Evolutionary conservation across 2,113 vertebrate genomes (phyloP).

Genomic region (Candoia aspera): DNA sequence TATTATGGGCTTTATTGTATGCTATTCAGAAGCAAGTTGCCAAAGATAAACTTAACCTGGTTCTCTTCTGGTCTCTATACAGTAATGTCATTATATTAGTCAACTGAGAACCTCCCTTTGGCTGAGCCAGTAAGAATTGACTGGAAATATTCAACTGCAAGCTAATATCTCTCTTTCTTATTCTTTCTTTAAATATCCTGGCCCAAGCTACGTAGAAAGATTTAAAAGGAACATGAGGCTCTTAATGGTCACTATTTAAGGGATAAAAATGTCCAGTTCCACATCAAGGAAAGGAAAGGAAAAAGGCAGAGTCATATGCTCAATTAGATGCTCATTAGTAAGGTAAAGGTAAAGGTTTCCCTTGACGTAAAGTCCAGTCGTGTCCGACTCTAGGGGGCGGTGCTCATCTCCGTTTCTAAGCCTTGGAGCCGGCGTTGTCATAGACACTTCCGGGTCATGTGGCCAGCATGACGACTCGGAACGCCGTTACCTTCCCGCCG

Average conservation of each 20-base stretch:
- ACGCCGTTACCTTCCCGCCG: too few species aligned
- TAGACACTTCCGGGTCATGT: too few species aligned
- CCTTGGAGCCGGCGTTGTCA: too few species aligned
- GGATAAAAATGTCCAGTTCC: background rate
- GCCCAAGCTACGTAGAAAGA: conserved; percentile 31
- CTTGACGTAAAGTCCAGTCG: too few species aligned
- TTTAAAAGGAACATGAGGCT: conserved; percentile 4
- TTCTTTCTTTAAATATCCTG: conserved; percentile 28
- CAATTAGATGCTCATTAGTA: background rate
- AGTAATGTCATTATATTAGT: background rate
- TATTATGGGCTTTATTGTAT: background rate
- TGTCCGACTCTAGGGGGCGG: too few species aligned
- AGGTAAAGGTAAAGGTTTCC: too few species aligned
- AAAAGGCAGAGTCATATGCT: background rate
- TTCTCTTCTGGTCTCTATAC: background rate
- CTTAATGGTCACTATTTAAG: background rate
- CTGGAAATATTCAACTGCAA: conserved; percentile 25
- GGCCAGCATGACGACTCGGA: too few species aligned
- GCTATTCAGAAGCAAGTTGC: background rate
- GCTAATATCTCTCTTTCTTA: conserved; percentile 9
- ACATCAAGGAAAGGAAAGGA: background rate
- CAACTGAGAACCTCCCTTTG: conserved; percentile 20
- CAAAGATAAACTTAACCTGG: background rate
- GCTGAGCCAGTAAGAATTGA: conserved; percentile 10
- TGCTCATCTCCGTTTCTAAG: too few species aligned